Evolutionary conservation across 2,113 vertebrate species (phyloP).

Genomic region (Perognathus longimembris): DNA sequence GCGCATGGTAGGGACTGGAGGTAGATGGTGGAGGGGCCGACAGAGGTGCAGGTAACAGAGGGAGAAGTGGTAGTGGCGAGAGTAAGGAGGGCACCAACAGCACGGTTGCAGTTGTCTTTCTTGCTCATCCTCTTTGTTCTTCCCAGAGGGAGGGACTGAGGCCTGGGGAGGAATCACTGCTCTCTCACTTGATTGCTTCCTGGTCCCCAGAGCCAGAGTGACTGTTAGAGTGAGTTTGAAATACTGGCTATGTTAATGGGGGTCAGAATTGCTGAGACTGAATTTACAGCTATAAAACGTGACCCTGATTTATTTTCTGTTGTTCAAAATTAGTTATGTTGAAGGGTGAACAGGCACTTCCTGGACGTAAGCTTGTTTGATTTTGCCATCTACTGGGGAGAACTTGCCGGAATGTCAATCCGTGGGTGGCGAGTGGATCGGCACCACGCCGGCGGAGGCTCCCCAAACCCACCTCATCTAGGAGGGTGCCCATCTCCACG

Average conservation of each 20-base stretch:
- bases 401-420: too few relatives aligned
- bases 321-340: constrained; percentile 75
- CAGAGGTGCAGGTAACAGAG: not conserved
- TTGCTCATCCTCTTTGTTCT: not conserved
- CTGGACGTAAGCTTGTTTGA: constrained; percentile 38
- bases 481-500: too few relatives aligned
- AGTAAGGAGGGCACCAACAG: not conserved
- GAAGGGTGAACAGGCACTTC: constrained; percentile 59
- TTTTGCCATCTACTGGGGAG: constrained; percentile 14
- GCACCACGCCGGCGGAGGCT: too few relatives aligned
- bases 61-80: not conserved
- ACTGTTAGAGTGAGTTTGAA: constrained; percentile 59
- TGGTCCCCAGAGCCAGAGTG: constrained; percentile 44
- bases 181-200: constrained; percentile 13
- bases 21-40: too few relatives aligned
- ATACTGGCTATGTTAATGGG: constrained; percentile 69
- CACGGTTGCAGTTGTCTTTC: not conserved
- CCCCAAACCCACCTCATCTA: too few relatives aligned
- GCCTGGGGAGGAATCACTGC: not conserved
- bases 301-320: constrained; percentile 71
- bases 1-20: not conserved
- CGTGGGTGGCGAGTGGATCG: too few relatives aligned
- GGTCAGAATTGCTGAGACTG: constrained; percentile 47
- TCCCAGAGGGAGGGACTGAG: not conserved
- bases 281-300: constrained; percentile 72